These are phyloP conservation scores for Hippocampus kuda DNA, from an alignment of 2,797 vertebrate genomes.

Conservation along the genomic window DNA sequence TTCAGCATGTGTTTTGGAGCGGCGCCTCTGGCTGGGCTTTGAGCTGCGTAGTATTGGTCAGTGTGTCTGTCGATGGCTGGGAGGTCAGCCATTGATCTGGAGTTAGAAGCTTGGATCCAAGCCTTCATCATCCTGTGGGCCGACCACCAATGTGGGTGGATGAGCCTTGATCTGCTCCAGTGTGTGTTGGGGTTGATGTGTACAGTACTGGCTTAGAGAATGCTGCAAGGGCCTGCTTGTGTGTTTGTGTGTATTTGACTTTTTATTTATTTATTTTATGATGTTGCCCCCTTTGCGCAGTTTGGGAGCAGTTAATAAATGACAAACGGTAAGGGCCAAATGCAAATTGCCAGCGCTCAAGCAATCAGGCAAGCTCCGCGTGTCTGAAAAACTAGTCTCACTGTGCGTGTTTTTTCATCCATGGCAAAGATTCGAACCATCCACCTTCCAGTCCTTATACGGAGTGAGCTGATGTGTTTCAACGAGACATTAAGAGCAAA, in stretches of 20 bases:
- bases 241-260: neutral
- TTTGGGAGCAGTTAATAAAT: neutral
- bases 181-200: neutral
- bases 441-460: too few relatives aligned
- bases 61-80: slow-evolving; percentile 39
- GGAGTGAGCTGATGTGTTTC: too few relatives aligned
- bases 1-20: slow-evolving; percentile 46
- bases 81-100: slow-evolving; percentile 64
- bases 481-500: too few relatives aligned
- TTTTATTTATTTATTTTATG: neutral
- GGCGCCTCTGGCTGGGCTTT: slow-evolving; percentile 40
- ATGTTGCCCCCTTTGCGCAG: too few relatives aligned
- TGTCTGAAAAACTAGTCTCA: neutral
- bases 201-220: slow-evolving; percentile 9
- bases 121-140: slow-evolving; percentile 53
- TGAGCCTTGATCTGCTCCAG: slow-evolving; percentile 61
- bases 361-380: neutral
- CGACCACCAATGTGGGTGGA: slow-evolving; percentile 45
- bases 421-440: neutral
- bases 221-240: slow-evolving; percentile 9
- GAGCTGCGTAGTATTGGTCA: slow-evolving; percentile 42
- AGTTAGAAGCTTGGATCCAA: slow-evolving; percentile 59
- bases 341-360: neutral
- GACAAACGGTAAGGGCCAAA: neutral
- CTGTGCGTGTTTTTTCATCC: neutral